phyloP scores from a whole-genome alignment of 2,888 invertebrate species.

The Athalia cordata region DNA sequence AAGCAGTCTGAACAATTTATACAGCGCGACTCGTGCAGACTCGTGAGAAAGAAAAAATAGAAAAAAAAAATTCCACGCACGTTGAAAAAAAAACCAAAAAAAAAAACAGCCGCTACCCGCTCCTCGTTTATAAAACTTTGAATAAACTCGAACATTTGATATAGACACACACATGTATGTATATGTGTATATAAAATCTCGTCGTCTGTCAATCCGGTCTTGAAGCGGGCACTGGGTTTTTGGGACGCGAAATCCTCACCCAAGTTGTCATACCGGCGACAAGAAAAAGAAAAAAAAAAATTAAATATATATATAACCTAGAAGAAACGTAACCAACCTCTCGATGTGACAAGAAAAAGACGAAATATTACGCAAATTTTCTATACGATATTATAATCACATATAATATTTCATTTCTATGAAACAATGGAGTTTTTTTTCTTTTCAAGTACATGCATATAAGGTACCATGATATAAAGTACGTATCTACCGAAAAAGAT shows the following conservation, averaged over 20 bases:
- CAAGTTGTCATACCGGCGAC: constrained; percentile 26
- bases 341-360: background rate
- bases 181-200: background rate
- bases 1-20: background rate
- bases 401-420: too few species aligned
- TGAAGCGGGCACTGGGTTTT: constrained; percentile 43
- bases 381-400: too few species aligned
- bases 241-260: constrained; percentile 43
- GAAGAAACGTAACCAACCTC: background rate
- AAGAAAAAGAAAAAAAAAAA: too few species aligned
- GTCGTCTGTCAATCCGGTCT: constrained; percentile 30
- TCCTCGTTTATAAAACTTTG: background rate
- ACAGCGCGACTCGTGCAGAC: background rate
- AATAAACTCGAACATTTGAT: background rate
- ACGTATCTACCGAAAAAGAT: too few species aligned
- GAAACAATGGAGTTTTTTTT: too few species aligned
- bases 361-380: too few species aligned
- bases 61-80: too few species aligned
- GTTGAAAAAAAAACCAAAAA: background rate
- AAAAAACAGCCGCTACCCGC: background rate
- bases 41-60: background rate
- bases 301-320: background rate
- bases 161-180: too few species aligned
- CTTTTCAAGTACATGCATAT: too few species aligned
- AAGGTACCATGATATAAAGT: too few species aligned